Base-by-base conservation (phyloP, 1,140 invertebrate species). In the Trichonephila inaurata region DNA sequence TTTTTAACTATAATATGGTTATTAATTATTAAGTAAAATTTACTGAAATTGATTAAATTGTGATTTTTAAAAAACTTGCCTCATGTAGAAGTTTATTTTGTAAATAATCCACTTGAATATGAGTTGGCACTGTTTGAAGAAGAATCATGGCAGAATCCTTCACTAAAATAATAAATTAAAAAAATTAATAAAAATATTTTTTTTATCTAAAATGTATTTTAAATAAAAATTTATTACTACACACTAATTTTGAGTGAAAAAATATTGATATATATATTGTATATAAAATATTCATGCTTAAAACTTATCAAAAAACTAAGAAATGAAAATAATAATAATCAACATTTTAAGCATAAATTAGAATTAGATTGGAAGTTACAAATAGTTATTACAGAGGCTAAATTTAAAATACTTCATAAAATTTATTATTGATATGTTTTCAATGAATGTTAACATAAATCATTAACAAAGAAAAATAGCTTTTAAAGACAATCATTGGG, bases 121-220 rank as follows among this genome's bases (percentile, higher is more conserved):
- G 96, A 66, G 96, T 96, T 58, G 97, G 97, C 21, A 96, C 97
- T 18, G 96, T 96, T 95, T 97, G 97, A 40, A 97, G 95, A 44
- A 97, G 94, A 94, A 97, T 97, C 62, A 96, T 95, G 10, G 96
- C 96, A 6, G 96, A 96, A 94, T 97, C 96, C 94, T 95, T 96
- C 88, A 97, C 96, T 96, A 95, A 28, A 72, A 94, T 5, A 94
- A 60, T 51, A 8, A 51, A 51, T 51, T 60, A 60, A 94, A 94
- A 94, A 94, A 92, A 33, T 18, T 69, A 6, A 64, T 64, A 33
- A 88, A 64, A 88, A 64, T 64, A 6, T 18, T 2, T 19, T 2
- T 19, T 85, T 44, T 1, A 21, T 21, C 44, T 28, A 28, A 28
- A n/a, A n/a, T n/a, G n/a, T n/a, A n/a, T n/a, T n/a, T n/a, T 18